Conservation (phyloP, 1,140 invertebrate species). For the Drosophila kanapiae region DNA sequence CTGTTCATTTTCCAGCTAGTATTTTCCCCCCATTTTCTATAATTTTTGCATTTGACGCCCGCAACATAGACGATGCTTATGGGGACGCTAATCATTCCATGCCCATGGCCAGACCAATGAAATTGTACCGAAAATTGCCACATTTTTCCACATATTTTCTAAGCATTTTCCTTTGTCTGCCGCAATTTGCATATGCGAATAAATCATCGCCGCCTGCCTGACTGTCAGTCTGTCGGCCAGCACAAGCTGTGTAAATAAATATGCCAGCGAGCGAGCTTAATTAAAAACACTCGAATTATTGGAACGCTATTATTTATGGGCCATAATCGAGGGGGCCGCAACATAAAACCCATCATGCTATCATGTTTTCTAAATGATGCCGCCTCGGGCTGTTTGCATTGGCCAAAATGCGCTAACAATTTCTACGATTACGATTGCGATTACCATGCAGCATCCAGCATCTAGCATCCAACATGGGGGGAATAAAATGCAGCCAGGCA, state of each 20-base stretch:
- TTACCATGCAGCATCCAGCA: constrained; percentile 59
- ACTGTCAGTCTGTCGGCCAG: constrained; percentile 4
- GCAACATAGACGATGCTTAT: constrained; percentile 26
- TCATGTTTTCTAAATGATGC: constrained; percentile 80
- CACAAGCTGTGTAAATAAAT: constrained; percentile 57
- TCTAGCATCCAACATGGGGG: background rate
- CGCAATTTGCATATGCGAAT: constrained; percentile 65
- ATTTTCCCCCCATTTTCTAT: constrained; percentile 22
- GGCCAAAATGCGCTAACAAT: constrained; percentile 83
- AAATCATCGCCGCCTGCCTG: constrained; percentile 32
- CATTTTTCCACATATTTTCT: constrained; percentile 59
- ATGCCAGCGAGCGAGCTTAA: constrained; percentile 61
- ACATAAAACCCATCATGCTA: constrained; percentile 57
- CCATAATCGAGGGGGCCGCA: constrained; percentile 52
- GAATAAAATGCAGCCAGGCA: constrained; percentile 13
- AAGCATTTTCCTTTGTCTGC: constrained; percentile 44
- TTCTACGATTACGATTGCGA: constrained; percentile 79
- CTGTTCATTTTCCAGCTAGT: constrained; percentile 18
- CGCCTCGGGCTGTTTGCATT: constrained; percentile 77
- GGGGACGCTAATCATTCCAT: constrained; percentile 35
- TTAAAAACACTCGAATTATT: constrained; percentile 74
- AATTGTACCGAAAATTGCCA: constrained; percentile 72
- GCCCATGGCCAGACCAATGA: constrained; percentile 53
- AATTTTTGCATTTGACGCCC: constrained; percentile 55
- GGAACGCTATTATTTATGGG: constrained; percentile 72